These are phyloP conservation scores for Nymphalis io DNA, from an alignment of 1,140 invertebrate genomes.

Conservation along the genomic window DNA sequence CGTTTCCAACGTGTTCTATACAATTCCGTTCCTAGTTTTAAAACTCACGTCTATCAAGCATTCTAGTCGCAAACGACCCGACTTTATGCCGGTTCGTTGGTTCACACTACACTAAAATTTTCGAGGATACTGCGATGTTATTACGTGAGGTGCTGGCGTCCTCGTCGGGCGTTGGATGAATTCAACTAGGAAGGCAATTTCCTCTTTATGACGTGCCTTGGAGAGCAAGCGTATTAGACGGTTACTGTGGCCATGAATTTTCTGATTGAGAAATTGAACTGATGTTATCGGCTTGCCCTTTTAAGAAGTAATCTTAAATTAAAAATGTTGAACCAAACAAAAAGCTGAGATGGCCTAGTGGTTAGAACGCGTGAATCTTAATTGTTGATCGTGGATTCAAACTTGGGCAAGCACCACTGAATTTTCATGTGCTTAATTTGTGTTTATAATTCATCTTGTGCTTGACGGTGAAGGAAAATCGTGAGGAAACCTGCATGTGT, in stretches of 20 bases:
- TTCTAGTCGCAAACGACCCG: conserved; percentile 45
- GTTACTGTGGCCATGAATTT: conserved; percentile 47
- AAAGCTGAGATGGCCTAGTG: no score
- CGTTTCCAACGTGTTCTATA: conserved; percentile 19
- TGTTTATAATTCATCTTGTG: no score
- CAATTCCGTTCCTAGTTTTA: conserved; percentile 25
- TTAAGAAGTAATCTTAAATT: not conserved
- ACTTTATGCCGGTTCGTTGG: conserved; percentile 53
- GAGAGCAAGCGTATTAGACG: conserved; percentile 57
- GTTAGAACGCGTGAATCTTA: no score
- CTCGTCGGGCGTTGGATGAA: conserved; percentile 51
- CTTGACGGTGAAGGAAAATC: no score
- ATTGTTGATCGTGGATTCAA: no score
- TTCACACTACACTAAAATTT: conserved; percentile 61
- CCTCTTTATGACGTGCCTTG: conserved; percentile 68
- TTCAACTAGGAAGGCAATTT: conserved; percentile 76
- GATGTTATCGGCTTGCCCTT: not conserved
- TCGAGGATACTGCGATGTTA: conserved; percentile 64
- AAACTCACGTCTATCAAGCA: conserved; percentile 32
- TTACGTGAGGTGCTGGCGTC: conserved; percentile 52
- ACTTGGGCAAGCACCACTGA: no score
- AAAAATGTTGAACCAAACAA: not conserved
- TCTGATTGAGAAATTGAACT: conserved; percentile 26
- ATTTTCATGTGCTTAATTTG: no score
- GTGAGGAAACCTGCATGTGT: no score